phyloP scores from a whole-genome alignment of 2,113 vertebrate species.

The Oenanthe oenanthe region DNA sequence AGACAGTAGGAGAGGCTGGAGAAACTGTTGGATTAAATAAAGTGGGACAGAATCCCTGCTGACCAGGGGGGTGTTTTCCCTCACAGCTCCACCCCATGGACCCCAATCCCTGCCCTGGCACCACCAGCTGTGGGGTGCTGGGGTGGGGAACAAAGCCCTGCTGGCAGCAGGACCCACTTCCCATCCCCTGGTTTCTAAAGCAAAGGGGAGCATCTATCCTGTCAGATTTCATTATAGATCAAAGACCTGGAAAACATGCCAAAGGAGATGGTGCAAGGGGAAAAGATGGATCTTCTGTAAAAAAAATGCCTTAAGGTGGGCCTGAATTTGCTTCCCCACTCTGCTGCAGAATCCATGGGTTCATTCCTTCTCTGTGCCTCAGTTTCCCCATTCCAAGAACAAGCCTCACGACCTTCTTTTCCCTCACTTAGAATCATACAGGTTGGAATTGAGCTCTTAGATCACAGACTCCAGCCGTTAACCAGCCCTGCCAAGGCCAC shows the following conservation, averaged over 20 bases:
- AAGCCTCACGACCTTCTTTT: not conserved
- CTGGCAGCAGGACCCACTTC: not conserved
- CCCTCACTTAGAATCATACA: not conserved
- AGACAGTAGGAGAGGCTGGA: constrained; percentile 47
- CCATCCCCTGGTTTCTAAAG: not conserved
- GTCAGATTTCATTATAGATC: accelerated
- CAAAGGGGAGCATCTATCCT: accelerated
- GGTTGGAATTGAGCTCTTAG: not conserved
- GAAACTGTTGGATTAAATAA: constrained; percentile 31
- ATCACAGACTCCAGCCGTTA: not conserved
- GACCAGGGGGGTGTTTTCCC: not conserved
- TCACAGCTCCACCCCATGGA: not conserved
- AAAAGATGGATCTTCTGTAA: not conserved
- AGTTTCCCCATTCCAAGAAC: not conserved
- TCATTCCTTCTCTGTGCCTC: not conserved
- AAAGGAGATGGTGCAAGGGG: not conserved
- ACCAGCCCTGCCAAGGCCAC: not conserved
- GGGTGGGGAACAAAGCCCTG: not conserved
- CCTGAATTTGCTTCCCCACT: not conserved
- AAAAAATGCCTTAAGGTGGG: not conserved
- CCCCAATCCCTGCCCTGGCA: not conserved
- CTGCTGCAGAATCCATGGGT: not conserved
- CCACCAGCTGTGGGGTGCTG: not conserved
- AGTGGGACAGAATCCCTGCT: not conserved
- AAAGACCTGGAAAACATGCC: not conserved